Base-by-base conservation (phyloP, 2,797 vertebrate genomes). In the Triplophysa bombifrons region DNA sequence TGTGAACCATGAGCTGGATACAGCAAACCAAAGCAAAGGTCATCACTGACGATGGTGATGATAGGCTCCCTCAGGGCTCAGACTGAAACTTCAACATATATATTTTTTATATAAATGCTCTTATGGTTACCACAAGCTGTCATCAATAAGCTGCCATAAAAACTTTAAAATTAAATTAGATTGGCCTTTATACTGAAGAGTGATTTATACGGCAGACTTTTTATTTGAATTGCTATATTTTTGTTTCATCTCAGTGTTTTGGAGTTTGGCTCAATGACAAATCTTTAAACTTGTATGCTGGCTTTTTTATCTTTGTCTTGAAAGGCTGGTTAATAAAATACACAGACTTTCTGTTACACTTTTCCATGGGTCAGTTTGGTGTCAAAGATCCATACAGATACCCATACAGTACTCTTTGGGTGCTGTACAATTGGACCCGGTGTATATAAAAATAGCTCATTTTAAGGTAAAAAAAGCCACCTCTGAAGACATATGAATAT, bases 11-110 rank as follows among this genome's bases (percentile, higher is more conserved):
- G 74, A 11, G 86, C 77, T 81, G 83, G 90, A 88, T 90, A 88
- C 89, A 88, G 84, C 76, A 86, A 90, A 90, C 90, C 84, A 88
- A 89, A 91, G 89, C 87, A 85, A 80, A 84, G 80, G 79, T 74
- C 82, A 12, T 81, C 77, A 81, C 85, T 80, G 60, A 86, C 78
- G 87, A 88, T 79, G 30, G 4, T 30, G 88, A 88, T 91, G 90
- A 91, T 88, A 89, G 88, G 82, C 69, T 80, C 75, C 84, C 63
- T 78, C 11, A 14, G 86, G 87, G 79, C 84, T 78, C 83, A 55
- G 69, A 30, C 60, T 61, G 14, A 20, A 16, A 87, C 83, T 82
- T 82, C 72, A 65, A 72, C 87, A 84, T 80, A 83, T 9, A 64
- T 82, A 86, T 85, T 85, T 82, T 25, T 25, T 2, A 25, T 86